Base-by-base conservation (phyloP, 2,888 invertebrate species). In the Microctonus hyperodae region DNA sequence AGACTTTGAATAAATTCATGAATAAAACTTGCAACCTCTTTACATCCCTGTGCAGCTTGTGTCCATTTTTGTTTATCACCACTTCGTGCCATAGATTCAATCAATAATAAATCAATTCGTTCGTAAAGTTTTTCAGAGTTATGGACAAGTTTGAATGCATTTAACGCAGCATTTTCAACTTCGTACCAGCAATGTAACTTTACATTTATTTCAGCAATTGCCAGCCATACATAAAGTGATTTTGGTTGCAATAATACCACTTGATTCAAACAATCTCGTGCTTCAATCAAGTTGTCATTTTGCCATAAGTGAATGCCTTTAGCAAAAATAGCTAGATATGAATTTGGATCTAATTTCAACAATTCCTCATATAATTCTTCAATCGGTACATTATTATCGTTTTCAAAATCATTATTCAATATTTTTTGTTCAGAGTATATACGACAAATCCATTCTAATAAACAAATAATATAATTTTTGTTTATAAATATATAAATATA, bases 291-390 rank as follows among this genome's bases (percentile, higher is more conserved):
- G 65, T 88, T 84, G 23, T 86, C 83, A 56, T 86, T 83, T 20
- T 87, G 83, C 80, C 85, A 88, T 20, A 84, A 80, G 64, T 88
- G 79, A 68, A 90, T 87, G 37, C 89, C 88, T 82, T 88, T 87
- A 2, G 91, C 87, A 51, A 92, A 84, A 33, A 87, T 81, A 1
- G 88, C 91, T 76, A 89, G 86, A 74, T 88, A 87, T 0, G 91
- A 91, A 69, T 87, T 86, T 70, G 86, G 80, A 75, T 91, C 88
- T 6, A 90, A 80, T 60, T 85, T 79, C 61, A 88, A 81, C 4
- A 93, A 84, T 68, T 82, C 81, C 55, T 87, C 84, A 60, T 86
- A 85, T 79, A 88, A 86, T 48, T 82, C 76, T 64, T 87, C 85
- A 71, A 90, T 86, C 35, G 79, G 68, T 73, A 81, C 77, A 78